These are phyloP conservation scores for Macaria liturata DNA, from an alignment of 2,888 invertebrate species.

Conservation along the genomic window DNA sequence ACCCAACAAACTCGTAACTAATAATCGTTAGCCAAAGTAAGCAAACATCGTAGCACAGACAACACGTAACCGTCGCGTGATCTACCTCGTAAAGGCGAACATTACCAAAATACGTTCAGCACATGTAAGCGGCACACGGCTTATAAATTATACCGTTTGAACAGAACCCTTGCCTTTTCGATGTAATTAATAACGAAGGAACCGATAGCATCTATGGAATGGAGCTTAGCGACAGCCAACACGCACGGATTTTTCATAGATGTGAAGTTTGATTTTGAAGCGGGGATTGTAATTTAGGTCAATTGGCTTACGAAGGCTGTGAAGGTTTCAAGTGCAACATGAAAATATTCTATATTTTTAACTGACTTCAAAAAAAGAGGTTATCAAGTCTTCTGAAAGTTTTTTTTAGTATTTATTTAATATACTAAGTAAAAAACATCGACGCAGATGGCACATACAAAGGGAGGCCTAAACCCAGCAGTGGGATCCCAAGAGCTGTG, in stretches of 20 bases:
- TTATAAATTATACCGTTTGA: slow-evolving; percentile 66
- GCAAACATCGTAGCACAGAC: slow-evolving; percentile 30
- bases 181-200: slow-evolving; percentile 74
- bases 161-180: slow-evolving; percentile 63
- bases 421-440: too few species aligned
- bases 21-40: slow-evolving; percentile 9
- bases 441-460: too few species aligned
- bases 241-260: slow-evolving; percentile 42
- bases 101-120: slow-evolving; percentile 72
- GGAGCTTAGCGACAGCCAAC: slow-evolving; percentile 40
- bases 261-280: slow-evolving; percentile 6
- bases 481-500: too few species aligned
- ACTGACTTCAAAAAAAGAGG: too few species aligned
- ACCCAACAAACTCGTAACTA: slow-evolving; percentile 2
- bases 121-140: slow-evolving; percentile 66
- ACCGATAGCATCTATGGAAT: slow-evolving; percentile 66
- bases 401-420: too few species aligned
- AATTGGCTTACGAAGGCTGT: not conserved
- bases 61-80: slow-evolving; percentile 56
- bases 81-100: slow-evolving; percentile 61
- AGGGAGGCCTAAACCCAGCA: too few species aligned
- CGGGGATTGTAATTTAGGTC: slow-evolving; percentile 9
- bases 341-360: too few species aligned
- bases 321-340: too few species aligned
- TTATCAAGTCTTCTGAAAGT: too few species aligned